Evolutionary conservation across 37 sponge, comb jelly and placozoan genomes (phyloP), one percentile per base, ranked within the genome.

Genomic region (Halisarca cf. caerulea): DNA sequence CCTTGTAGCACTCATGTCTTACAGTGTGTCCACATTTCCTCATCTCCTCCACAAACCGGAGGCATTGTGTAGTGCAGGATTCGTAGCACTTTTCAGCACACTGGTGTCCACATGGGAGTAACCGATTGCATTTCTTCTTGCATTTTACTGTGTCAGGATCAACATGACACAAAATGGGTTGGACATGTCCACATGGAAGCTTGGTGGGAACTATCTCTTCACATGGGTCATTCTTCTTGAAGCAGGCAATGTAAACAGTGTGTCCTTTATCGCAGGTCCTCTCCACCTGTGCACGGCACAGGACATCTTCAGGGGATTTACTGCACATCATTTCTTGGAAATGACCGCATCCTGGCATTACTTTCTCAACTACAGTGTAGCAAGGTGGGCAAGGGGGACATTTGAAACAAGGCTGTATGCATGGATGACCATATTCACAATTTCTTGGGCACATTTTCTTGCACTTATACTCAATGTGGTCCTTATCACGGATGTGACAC

Each of bases 381-480:
- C 90, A 89, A 9, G 34, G 27, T 21, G 27, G 73, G 37, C 89
- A 89, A 23, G 64, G 64, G 4, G 64, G 64, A 41, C 51, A 47
- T 11, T 11, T 47, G 51, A 14, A 47, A 62, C 90, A 89, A 0
- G 18, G 38, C 3, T 82, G 24, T 0, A 27, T 35, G 32, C 94
- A 93, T 3, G 30, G 79, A 59, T 90, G 94, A 21, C 85, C 68
- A 21, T 47, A 55, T 20, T 53, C 21, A 9, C 94, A 88, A 0
- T 2, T 0, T 44, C 45, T 73, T 38, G 47, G 24, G 79, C 94
- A 93, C 23, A 78, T 68, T 36, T 91, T 77, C 37, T 38, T 79
- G 70, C 97, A 96, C 25, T 41, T n/a, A 15, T 62, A 91, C 32
- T 89, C 59, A n/a, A 43, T 45, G 80, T 96, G 97, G 15, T 89